Conservation (phyloP, 2,797 vertebrate genomes). For the Nothura maculosa region DNA sequence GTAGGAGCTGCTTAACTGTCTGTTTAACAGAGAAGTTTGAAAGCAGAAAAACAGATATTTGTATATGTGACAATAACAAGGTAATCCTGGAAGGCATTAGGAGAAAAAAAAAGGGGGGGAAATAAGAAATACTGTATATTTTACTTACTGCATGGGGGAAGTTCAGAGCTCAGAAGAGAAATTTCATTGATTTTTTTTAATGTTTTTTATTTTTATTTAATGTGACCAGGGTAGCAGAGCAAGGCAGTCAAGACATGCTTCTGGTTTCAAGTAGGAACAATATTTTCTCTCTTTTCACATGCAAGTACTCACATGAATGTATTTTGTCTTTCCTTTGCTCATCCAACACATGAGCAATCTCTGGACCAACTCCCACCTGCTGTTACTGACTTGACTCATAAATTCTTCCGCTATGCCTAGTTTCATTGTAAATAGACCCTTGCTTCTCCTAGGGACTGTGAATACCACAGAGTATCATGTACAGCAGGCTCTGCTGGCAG, state of each 20-base stretch:
- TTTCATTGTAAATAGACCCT: neutral
- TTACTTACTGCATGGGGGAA: neutral
- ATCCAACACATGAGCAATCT: neutral
- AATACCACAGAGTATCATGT: neutral
- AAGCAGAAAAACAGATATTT: neutral
- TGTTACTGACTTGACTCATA: neutral
- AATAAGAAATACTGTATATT: neutral
- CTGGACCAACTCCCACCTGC: neutral
- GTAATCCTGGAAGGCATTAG: neutral
- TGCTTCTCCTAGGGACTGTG: neutral
- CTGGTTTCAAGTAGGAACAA: neutral
- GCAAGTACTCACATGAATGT: neutral
- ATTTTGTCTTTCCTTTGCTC: neutral
- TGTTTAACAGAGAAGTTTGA: neutral
- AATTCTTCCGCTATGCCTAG: neutral
- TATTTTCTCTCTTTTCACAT: neutral
- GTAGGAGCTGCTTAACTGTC: neutral
- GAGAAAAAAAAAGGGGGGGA: neutral
- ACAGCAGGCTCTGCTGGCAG: neutral
- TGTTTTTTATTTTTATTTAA: neutral
- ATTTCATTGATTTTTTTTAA: accelerated
- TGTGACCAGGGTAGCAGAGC: neutral
- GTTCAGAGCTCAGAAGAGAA: neutral
- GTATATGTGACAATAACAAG: neutral
- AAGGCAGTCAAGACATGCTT: neutral